Conservation (phyloP, 2,888 invertebrate species). For the Agrochola lota region DNA sequence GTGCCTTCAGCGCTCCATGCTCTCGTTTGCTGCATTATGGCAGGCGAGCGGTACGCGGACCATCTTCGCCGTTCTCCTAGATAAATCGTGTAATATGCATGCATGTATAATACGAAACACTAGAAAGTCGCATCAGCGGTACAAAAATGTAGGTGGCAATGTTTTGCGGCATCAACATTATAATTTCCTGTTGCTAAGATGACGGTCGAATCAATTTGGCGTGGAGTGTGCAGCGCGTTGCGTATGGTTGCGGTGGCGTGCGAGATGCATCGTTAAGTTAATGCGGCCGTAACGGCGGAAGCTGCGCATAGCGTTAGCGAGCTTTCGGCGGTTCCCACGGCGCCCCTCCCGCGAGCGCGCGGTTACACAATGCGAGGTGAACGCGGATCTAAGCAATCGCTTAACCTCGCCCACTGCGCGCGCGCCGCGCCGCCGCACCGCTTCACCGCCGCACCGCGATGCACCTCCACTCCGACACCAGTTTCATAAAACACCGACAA, state of each 20-base stretch:
- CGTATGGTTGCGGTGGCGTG: slow-evolving; percentile 78
- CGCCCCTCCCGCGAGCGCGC: slow-evolving; percentile 78
- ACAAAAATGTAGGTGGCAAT: slow-evolving; percentile 69
- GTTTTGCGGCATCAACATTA: slow-evolving; percentile 75
- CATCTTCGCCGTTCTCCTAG: slow-evolving; percentile 65
- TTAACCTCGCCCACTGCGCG: slow-evolving; percentile 90
- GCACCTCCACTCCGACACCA: slow-evolving; percentile 71
- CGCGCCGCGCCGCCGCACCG: slow-evolving; percentile 68
- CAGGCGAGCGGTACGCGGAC: slow-evolving; percentile 38
- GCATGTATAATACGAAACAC: slow-evolving; percentile 58
- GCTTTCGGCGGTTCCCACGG: slow-evolving; percentile 90
- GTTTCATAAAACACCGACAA: slow-evolving; percentile 60
- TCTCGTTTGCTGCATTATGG: slow-evolving; percentile 67
- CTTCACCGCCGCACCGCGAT: slow-evolving; percentile 67
- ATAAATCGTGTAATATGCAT: slow-evolving; percentile 51
- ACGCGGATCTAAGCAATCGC: slow-evolving; percentile 91
- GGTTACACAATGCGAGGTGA: slow-evolving; percentile 90
- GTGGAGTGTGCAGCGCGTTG: slow-evolving; percentile 75
- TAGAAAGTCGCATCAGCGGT: slow-evolving; percentile 71
- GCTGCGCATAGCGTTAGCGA: slow-evolving; percentile 83
- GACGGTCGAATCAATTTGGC: slow-evolving; percentile 85
- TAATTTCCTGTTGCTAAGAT: slow-evolving; percentile 85
- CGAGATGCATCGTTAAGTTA: slow-evolving; percentile 86
- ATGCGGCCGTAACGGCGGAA: slow-evolving; percentile 87
- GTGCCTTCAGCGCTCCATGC: slow-evolving; percentile 73